Base-by-base conservation (phyloP, 2,797 vertebrate genomes). In the Scyliorhinus canicula region DNA sequence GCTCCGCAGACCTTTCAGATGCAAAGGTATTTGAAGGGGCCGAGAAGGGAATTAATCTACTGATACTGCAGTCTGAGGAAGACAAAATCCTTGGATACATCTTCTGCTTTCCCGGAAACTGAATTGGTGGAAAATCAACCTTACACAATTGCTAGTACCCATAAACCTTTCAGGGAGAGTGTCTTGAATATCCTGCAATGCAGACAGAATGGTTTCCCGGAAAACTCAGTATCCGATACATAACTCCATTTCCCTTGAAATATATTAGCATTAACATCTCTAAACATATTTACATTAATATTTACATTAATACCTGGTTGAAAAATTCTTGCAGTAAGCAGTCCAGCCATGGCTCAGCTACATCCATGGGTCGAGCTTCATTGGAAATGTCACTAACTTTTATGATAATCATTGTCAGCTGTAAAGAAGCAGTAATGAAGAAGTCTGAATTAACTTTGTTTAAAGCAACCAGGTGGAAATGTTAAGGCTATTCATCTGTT, bases 321-420 rank as follows among this genome's bases (percentile, higher is more conserved):
- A 97, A 98, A 95, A 98, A 98, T 93, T 98, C 98, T 96, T 98
- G 97, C 69, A 98, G 96, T 1, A 98, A 97, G 95, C 98, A 98
- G 95, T 98, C 98, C 95, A 98, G 57, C 98, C 98, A 98, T 84
- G 97, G 98, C 95, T 98, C 98, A 0, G 98, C 98, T 77, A 98
- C 97, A 79, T 98, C 97, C 98, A 97, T 97, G 95, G 97, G 98
- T 93, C 97, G 96, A 0, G 97, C 97, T 95, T 98, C 97, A 0
- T 98, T 98, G 95, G 98, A 98, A 77, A 98, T 98, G 96, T 98
- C 97, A 12, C 97, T 98, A 26, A 98, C 97, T 97, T 98, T 98
- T 96, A 98, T 98, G 95, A 98, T 96, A 95, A 98, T 97, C 97
- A 97, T 98, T 97, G 97, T 98, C 93, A 98, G 96, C 98, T 98